Evolutionary conservation across 1,140 invertebrate genomes (phyloP), one percentile per base, ranked within the genome.

Genomic region (Drosophila kurseongensis): DNA sequence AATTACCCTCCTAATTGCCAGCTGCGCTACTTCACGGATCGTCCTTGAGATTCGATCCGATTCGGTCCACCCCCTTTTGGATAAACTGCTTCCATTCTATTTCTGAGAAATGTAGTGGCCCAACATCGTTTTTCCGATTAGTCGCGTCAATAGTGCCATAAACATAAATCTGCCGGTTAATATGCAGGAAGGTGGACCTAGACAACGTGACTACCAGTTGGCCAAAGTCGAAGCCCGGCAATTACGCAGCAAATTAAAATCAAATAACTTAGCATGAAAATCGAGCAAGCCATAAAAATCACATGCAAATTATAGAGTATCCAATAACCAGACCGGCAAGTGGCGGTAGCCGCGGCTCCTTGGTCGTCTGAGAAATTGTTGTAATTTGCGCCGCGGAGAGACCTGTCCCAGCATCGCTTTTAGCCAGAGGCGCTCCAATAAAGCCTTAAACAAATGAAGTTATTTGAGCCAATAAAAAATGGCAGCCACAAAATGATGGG

Each of bases 201-300:
- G 59, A 57, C 45, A 41, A 58, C 35, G 9, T 41, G 67, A 52
- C 67, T 71, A 71, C 71, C 68, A 77, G 67, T 58, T 65, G 50
- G 38, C 9, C 41, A 23, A 12, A 35, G 47, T 50, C 14, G 27
- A 50, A 63, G 74, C 54, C 72, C 79, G 54, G 55, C 88, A 91
- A 91, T 90, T 91, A 91, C 75, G 79, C 82, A 81, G 88, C 88
- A 91, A 90, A 91, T 91, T 91, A 91, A 91, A 91, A 91, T 91
- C 88, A 91, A 91, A 91, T 91, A 91, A 90, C 69, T 90, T 90
- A 90, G 62, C 66, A 79, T 74, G 66, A 75, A 90, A 91, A 91
- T 86, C 75, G 83, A 75, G 65, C 54, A 58, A 74, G 68, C 68
- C 80, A 84, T 91, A 90, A 90, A 91, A 91, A 90, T 86, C 88